Evolutionary conservation across 92 coral and sea anemone species (phyloP).

Genomic region (Epizoanthus stellaris): DNA sequence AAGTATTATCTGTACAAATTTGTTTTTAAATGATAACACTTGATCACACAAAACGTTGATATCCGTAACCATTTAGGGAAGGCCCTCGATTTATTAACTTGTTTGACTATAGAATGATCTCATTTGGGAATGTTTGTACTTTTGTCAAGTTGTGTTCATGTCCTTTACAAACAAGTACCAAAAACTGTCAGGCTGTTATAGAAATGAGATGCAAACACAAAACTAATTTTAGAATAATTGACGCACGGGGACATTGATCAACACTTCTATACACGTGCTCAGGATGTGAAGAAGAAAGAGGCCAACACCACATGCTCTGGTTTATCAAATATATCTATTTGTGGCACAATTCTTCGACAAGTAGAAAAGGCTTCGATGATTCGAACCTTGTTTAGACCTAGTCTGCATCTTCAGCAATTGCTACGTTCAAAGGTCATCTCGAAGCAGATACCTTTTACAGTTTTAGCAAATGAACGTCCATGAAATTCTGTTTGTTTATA

Average conservation of each 20-base stretch:
- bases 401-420: not conserved
- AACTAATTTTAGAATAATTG: conserved; percentile 46
- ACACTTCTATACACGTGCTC: conserved; percentile 9
- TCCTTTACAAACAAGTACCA: not conserved
- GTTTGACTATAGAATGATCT: conserved; percentile 38
- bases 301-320: not conserved
- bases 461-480: not conserved
- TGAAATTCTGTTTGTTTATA: conserved; percentile 25
- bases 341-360: not conserved
- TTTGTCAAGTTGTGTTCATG: conserved; percentile 16
- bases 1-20: conserved; percentile 52
- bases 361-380: not conserved
- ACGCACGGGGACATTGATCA: not conserved
- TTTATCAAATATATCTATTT: not conserved
- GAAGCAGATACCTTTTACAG: not conserved
- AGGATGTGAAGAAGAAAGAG: not conserved
- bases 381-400: not conserved
- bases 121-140: conserved; percentile 37
- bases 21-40: conserved; percentile 55
- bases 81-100: conserved; percentile 19
- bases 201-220: not conserved
- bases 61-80: conserved; percentile 31
- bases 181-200: not conserved
- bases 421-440: not conserved
- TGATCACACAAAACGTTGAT: conserved; percentile 35